These are phyloP conservation scores for Perca fluviatilis DNA, from an alignment of 2,113 vertebrate species.

Conservation along the genomic window DNA sequence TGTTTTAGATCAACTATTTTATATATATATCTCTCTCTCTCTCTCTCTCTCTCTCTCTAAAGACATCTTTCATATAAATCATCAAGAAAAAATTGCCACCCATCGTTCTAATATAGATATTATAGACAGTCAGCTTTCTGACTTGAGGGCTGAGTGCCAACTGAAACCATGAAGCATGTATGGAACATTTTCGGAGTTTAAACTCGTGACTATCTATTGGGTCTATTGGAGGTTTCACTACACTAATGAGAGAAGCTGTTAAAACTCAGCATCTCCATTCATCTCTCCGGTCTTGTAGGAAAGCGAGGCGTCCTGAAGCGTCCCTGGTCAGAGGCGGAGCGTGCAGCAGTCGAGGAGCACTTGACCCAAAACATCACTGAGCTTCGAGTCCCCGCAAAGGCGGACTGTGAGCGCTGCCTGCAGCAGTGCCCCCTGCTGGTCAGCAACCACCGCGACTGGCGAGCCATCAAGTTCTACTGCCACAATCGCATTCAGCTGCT, in stretches of 20 bases:
- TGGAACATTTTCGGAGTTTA: background rate
- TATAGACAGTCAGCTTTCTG: background rate
- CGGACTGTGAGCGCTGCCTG: slow-evolving; percentile 86
- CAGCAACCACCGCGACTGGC: slow-evolving; percentile 87
- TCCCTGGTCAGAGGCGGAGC: slow-evolving; percentile 86
- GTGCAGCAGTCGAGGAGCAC: slow-evolving; percentile 85
- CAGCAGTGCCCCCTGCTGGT: slow-evolving; percentile 86
- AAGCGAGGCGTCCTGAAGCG: slow-evolving; percentile 87
- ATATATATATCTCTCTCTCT: too few relatives aligned
- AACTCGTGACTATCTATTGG: background rate
- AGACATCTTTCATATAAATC: too few relatives aligned
- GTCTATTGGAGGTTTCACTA: background rate
- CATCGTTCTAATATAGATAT: background rate
- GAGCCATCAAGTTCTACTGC: slow-evolving; percentile 87
- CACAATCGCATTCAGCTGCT: slow-evolving; percentile 87
- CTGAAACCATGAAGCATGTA: background rate
- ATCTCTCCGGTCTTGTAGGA: slow-evolving; percentile 62
- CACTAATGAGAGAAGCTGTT: background rate
- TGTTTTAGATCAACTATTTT: too few relatives aligned
- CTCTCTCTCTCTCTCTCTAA: too few relatives aligned
- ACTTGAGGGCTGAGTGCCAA: background rate
- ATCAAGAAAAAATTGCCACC: background rate
- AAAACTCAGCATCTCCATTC: background rate
- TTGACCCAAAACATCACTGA: slow-evolving; percentile 84
- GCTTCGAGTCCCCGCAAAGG: slow-evolving; percentile 85